Conservation (phyloP, 2,113 vertebrate genomes). For the Carassius auratus region DNA sequence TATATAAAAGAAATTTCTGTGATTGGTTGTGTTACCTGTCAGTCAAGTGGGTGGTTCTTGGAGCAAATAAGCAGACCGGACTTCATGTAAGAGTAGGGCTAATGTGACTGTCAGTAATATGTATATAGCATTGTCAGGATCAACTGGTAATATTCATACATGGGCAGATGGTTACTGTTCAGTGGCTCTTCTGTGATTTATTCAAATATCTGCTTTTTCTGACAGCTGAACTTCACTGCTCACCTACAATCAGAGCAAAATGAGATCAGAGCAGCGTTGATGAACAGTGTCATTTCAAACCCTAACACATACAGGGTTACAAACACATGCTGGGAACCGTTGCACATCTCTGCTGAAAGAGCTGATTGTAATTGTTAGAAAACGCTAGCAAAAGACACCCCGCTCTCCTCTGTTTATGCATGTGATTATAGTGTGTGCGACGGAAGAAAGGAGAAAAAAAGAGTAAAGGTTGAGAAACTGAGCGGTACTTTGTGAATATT, state of each 20-base stretch:
- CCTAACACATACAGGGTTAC: slow-evolving; percentile 2
- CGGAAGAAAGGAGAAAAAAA: slow-evolving; percentile 27
- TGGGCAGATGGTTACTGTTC: background rate
- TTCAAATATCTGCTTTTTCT: slow-evolving; percentile 9
- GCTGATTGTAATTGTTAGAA: slow-evolving; percentile 23
- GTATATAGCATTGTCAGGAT: background rate
- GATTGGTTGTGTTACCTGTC: background rate
- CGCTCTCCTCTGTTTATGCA: background rate
- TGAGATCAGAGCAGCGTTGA: background rate
- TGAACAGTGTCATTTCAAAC: background rate
- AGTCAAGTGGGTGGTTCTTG: background rate
- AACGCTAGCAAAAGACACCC: slow-evolving; percentile 8
- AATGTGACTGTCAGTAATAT: slow-evolving; percentile 1
- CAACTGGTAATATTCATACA: background rate
- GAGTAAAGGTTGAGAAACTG: slow-evolving; percentile 33
- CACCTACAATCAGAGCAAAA: slow-evolving; percentile 10
- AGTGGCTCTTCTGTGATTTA: background rate
- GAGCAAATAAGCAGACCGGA: background rate
- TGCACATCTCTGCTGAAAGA: slow-evolving; percentile 1
- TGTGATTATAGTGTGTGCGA: background rate
- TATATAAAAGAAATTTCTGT: background rate
- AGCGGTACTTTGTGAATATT: slow-evolving; percentile 32
- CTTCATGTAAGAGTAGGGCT: background rate
- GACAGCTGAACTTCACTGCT: background rate
- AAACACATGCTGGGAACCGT: slow-evolving; percentile 17